A percentile compares a stretch with the other conserved stretches of the same genome.
phyloP scores from a whole-genome alignment of 2,113 vertebrate species.

The Corythoichthys haematopterus region DNA sequence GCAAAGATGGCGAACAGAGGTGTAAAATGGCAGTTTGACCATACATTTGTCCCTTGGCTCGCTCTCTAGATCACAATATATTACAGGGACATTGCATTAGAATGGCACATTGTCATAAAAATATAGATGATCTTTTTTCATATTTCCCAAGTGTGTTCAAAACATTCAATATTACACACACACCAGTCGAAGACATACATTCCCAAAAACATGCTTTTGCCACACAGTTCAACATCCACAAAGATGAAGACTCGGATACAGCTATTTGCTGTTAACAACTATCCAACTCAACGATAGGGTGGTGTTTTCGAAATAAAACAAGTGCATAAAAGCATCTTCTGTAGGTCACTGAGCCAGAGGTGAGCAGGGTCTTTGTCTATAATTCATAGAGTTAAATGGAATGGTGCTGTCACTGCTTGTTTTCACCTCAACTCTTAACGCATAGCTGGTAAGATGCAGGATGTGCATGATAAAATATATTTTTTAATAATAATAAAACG shows the following conservation, averaged over 20 bases:
- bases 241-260: conserved; percentile 8
- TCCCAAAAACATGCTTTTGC: conserved; percentile 10
- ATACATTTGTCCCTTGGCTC: conserved; percentile 55
- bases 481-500: conserved; percentile 24
- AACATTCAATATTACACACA: not conserved
- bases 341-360: conserved; percentile 29
- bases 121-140: not conserved
- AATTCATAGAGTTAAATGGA: conserved; percentile 71
- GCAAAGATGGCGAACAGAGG: conserved; percentile 44
- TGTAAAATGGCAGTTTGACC: conserved; percentile 70
- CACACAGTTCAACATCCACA: conserved; percentile 12
- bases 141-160: not conserved
- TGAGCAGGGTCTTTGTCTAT: conserved; percentile 72
- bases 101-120: not conserved
- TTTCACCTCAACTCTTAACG: conserved; percentile 35
- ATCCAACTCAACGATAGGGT: conserved; percentile 20
- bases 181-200: not conserved
- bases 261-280: conserved; percentile 19
- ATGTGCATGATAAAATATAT: conserved; percentile 45
- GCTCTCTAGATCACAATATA: conserved; percentile 8
- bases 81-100: conserved; percentile 22
- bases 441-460: conserved; percentile 24
- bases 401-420: conserved; percentile 50
- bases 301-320: conserved; percentile 45
- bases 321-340: conserved; percentile 32